Conservation (phyloP, 2,113 vertebrate genomes). For the Poeciliopsis prolifica region DNA sequence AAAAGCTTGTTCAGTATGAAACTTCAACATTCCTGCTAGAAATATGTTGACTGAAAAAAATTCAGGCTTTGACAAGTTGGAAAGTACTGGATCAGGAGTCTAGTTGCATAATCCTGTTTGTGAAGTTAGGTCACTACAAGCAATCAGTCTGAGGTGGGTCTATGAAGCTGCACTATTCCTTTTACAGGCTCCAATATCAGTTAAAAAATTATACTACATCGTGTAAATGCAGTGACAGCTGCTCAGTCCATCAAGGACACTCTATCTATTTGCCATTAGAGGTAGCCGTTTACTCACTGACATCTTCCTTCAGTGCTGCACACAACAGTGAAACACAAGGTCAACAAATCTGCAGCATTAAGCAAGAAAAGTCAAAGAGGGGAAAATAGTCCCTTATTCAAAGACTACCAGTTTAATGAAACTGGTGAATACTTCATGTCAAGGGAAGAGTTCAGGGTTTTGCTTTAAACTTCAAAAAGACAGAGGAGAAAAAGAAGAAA, state of each 20-base stretch:
- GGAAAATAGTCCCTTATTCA: constrained; percentile 52
- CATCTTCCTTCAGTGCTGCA: constrained; percentile 6
- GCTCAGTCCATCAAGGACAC: constrained; percentile 11
- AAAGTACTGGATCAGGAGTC: too few relatives aligned
- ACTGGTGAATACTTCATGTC: constrained; percentile 30
- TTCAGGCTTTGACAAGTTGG: too few relatives aligned
- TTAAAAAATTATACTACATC: constrained; percentile 18
- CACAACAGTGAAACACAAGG: constrained; percentile 28
- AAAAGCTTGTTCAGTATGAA: too few relatives aligned
- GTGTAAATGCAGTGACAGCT: constrained; percentile 16
- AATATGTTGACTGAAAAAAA: not conserved
- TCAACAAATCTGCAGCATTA: constrained; percentile 17
- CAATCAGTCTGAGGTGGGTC: not conserved
- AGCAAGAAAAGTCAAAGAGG: constrained; percentile 42
- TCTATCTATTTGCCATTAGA: not conserved
- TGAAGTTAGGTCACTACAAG: not conserved
- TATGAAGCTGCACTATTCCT: not conserved
- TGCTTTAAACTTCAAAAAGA: constrained; percentile 24
- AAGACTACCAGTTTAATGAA: constrained; percentile 40
- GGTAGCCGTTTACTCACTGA: constrained; percentile 18
- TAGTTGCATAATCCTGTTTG: constrained; percentile 7
- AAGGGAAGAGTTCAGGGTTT: constrained; percentile 45
- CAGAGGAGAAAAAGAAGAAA: constrained; percentile 1
- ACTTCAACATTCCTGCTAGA: not conserved
- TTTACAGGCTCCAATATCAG: not conserved